Conservation (phyloP, 2,113 vertebrate genomes). For the Dipodomys stephensi region DNA sequence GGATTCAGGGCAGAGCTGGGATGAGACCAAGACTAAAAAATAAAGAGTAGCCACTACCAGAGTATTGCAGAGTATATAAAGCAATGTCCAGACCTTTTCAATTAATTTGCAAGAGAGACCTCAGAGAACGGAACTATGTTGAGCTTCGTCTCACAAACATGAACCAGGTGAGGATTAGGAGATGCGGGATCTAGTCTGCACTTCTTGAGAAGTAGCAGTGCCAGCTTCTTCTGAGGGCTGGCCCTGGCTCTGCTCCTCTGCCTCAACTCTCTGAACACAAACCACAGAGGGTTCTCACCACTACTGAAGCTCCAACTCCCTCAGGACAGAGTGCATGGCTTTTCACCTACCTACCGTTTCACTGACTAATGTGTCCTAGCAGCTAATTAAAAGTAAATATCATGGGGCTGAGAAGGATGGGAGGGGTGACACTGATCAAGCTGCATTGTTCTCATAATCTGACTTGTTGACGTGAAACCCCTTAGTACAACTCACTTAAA, state of each 20-base stretch:
- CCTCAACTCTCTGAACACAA: neutral
- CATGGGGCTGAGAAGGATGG: too few relatives aligned
- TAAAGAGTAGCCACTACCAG: neutral
- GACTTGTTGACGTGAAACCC: too few relatives aligned
- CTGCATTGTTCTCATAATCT: too few relatives aligned
- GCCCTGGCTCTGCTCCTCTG: neutral
- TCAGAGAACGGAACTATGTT: neutral
- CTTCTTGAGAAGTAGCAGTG: neutral
- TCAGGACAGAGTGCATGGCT: rapidly evolving
- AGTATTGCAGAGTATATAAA: neutral
- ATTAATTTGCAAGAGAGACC: neutral
- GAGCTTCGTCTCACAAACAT: neutral
- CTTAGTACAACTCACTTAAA: too few relatives aligned
- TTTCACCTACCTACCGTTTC: neutral
- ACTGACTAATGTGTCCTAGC: neutral
- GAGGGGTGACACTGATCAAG: too few relatives aligned
- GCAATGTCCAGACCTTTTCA: neutral
- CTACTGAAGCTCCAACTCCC: neutral
- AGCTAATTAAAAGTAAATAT: neutral
- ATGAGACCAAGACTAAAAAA: neutral
- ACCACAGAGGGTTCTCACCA: neutral
- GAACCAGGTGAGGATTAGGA: neutral
- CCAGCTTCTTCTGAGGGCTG: neutral
- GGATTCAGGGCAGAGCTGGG: neutral
- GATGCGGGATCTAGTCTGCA: neutral